phyloP scores from a whole-genome alignment of 64 coral and sea anemone species.

The Catalaphyllia jardinei region DNA sequence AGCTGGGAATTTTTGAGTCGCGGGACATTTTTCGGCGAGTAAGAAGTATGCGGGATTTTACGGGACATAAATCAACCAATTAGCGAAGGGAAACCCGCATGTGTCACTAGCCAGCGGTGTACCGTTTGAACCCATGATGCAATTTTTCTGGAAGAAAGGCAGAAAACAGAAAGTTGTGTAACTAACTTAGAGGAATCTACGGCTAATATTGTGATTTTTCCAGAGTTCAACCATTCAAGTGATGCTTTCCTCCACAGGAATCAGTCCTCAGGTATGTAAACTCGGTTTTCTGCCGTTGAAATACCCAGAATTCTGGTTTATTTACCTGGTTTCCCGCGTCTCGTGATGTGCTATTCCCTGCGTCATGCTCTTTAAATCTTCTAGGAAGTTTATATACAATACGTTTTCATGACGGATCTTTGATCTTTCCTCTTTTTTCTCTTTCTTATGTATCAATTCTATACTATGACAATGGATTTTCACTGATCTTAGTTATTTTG shows the following conservation, averaged over 20 bases:
- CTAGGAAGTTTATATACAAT: background rate
- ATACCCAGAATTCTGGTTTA: background rate
- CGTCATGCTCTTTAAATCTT: background rate
- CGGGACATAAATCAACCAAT: no score
- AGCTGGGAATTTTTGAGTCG: no score
- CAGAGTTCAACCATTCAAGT: background rate
- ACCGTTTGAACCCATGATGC: conserved; percentile 14
- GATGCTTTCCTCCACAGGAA: conserved; percentile 54
- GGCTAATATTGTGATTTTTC: background rate
- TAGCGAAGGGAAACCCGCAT: background rate
- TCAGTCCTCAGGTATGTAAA: conserved; percentile 28
- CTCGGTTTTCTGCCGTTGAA: background rate
- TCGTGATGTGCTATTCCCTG: background rate
- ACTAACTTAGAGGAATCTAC: background rate
- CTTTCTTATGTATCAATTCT: no score
- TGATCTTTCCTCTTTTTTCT: background rate
- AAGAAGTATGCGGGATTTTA: no score
- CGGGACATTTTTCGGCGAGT: no score
- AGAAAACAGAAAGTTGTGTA: background rate
- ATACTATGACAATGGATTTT: no score
- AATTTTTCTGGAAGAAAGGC: background rate
- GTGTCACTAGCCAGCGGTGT: background rate
- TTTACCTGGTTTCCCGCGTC: background rate
- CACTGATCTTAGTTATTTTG: no score
- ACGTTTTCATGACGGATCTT: background rate